Conservation (phyloP, 2,888 invertebrate species). For the Cephus runcator region DNA sequence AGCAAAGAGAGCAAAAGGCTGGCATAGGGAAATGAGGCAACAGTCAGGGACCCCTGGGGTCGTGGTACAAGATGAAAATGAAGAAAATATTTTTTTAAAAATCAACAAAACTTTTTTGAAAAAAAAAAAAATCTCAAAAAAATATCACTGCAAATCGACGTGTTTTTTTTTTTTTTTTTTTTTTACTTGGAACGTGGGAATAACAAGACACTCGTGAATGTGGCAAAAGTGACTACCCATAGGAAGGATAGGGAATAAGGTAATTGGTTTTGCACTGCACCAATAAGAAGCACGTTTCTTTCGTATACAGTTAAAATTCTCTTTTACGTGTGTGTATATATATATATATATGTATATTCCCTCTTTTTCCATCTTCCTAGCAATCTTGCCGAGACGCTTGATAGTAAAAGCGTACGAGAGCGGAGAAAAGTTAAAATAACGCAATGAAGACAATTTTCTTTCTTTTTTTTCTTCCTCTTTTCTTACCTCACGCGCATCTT, state of each 20-base stretch:
- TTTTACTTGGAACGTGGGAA: no score
- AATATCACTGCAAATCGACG: neutral
- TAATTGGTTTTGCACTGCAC: no score
- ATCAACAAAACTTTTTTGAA: neutral
- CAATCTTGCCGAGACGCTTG: neutral
- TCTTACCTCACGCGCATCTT: slow-evolving; percentile 9
- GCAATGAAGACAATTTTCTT: neutral
- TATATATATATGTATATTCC: neutral
- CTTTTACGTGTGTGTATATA: neutral
- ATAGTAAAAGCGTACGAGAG: neutral
- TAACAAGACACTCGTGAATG: no score
- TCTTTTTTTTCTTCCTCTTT: neutral
- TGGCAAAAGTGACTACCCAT: no score
- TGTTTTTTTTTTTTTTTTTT: no score
- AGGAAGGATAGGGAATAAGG: no score
- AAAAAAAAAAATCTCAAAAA: neutral
- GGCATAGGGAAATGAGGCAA: neutral
- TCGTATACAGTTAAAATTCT: neutral
- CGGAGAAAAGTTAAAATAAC: neutral
- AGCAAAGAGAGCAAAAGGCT: neutral
- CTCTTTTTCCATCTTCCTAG: neutral
- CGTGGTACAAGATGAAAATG: neutral
- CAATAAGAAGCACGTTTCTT: neutral
- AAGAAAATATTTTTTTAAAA: neutral
- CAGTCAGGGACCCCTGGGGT: neutral